Percentiles rank a stretch among this genome's conserved stretches.
phyloP scores from a whole-genome alignment of 2,113 vertebrate genomes.

The Neolamprologus hecqui region DNA sequence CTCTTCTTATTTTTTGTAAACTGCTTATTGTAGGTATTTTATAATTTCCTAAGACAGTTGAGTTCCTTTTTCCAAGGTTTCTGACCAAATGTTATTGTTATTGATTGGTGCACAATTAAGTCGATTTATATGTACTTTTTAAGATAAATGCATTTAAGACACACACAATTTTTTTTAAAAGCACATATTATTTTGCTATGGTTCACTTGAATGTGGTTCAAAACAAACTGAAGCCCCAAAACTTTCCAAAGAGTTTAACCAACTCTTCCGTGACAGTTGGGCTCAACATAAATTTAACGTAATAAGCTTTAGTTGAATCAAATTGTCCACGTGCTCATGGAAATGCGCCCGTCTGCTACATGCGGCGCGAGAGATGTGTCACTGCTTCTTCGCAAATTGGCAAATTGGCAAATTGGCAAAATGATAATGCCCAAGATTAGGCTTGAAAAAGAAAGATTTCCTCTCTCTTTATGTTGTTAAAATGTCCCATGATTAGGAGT shows the following conservation, averaged over 20 bases:
- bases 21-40: not conserved
- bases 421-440: not conserved
- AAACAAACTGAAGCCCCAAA: not conserved
- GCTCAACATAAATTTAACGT: not conserved
- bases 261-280: not conserved
- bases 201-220: not conserved
- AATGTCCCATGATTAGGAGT: slow-evolving; percentile 18
- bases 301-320: not conserved
- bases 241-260: not conserved
- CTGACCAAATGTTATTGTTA: not conserved
- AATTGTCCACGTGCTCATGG: not conserved
- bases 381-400: not conserved
- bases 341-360: not conserved
- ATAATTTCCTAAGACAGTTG: not conserved
- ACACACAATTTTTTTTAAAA: not conserved
- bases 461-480: slow-evolving; percentile 24
- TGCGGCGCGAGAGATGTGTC: not conserved
- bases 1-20: not conserved
- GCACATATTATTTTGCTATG: not conserved
- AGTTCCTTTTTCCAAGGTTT: not conserved
- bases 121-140: not conserved
- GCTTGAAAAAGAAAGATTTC: not conserved
- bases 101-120: not conserved
- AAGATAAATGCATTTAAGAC: not conserved
- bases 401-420: not conserved